Evolutionary conservation across 23 tunicate species (phyloP).

Genomic region (Pegea sp.): DNA sequence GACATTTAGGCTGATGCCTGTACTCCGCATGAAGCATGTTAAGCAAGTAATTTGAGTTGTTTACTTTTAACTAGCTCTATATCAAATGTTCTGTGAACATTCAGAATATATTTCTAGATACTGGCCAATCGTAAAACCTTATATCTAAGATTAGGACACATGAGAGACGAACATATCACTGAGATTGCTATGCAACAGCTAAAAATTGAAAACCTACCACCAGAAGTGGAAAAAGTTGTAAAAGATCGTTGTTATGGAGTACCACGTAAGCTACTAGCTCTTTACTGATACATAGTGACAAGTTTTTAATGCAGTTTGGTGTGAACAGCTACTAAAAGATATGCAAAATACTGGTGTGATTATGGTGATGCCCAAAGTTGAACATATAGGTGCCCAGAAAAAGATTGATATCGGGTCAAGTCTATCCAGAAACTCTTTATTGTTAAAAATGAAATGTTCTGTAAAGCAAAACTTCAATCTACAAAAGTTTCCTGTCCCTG

Average conservation of each 20-base stretch:
- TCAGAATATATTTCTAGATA: no score
- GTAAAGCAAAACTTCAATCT: conserved; percentile 47
- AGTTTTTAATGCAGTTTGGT: conserved; percentile 51
- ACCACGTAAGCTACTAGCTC: conserved; percentile 32
- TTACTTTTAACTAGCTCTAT: no score
- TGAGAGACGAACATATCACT: conserved; percentile 40
- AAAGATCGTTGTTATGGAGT: conserved; percentile 42
- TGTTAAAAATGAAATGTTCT: conserved; percentile 24
- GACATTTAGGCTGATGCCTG: no score
- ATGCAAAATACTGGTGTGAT: conserved; percentile 56
- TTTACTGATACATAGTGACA: not conserved
- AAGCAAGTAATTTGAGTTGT: no score
- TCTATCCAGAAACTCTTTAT: not conserved
- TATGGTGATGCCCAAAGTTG: not conserved
- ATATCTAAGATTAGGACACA: conserved; percentile 20
- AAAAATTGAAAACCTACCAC: conserved; percentile 40
- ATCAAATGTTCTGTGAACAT: no score
- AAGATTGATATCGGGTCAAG: not conserved
- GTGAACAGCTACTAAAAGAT: conserved; percentile 68
- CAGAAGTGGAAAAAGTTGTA: conserved; percentile 17
- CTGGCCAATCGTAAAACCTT: conserved; percentile 30
- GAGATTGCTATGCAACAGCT: conserved; percentile 78
- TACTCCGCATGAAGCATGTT: no score
- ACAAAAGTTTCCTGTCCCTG: conserved; percentile 70
- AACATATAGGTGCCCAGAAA: not conserved